A percentile compares a stretch with the other conserved stretches of the same genome.
phyloP scores from a whole-genome alignment of 2,797 vertebrate genomes.

The Masticophis lateralis region DNA sequence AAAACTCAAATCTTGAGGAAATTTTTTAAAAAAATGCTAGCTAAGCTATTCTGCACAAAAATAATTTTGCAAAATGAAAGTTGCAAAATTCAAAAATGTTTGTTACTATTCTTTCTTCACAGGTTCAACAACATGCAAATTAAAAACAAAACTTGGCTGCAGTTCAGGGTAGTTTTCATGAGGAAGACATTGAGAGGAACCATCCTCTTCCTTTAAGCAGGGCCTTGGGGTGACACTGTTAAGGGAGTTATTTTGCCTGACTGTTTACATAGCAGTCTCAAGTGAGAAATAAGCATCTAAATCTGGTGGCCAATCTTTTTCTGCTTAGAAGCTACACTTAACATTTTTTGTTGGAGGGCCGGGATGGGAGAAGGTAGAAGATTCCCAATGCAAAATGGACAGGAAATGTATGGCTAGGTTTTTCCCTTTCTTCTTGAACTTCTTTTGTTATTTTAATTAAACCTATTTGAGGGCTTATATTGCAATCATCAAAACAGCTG shows the following conservation, averaged over 20 bases:
- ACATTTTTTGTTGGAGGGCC: not conserved
- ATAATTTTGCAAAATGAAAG: not conserved
- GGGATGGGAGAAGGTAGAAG: not conserved
- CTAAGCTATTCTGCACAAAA: conserved; percentile 1
- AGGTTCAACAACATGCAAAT: not conserved
- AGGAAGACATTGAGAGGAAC: not conserved
- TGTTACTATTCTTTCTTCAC: conserved; percentile 5
- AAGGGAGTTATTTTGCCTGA: not conserved
- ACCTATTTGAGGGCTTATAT: not conserved
- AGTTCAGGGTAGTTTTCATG: fast-evolving
- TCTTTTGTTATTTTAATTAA: not conserved
- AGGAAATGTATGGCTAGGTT: not conserved
- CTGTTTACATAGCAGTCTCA: not conserved
- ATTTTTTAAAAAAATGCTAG: not conserved
- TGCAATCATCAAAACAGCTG: not conserved
- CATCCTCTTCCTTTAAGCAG: not conserved
- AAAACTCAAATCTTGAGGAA: too few species aligned
- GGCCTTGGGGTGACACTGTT: not conserved
- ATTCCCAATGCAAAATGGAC: not conserved
- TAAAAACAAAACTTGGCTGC: not conserved
- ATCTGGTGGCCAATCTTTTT: not conserved
- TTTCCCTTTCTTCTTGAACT: not conserved
- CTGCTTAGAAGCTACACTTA: not conserved
- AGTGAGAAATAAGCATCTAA: not conserved
- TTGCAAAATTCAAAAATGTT: not conserved